A percentile compares a stretch with the other conserved stretches of the same genome.
phyloP scores from a whole-genome alignment of 1,140 invertebrate species.

The Ladona fulva region DNA sequence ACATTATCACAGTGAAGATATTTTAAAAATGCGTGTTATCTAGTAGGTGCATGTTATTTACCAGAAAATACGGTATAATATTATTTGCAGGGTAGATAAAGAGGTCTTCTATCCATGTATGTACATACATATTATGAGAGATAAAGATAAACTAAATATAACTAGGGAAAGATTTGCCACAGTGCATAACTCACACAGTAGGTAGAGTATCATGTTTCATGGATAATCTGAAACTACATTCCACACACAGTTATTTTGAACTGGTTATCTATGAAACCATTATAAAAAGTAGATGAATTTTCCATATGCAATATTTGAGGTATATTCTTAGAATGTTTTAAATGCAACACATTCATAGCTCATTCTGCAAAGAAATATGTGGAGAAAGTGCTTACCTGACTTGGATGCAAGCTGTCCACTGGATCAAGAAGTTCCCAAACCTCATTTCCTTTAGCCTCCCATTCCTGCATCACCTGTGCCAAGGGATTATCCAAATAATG shows the following conservation, averaged over 20 bases:
- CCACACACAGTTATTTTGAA: background rate
- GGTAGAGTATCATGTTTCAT: conserved; percentile 9
- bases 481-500: conserved; percentile 38
- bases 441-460: conserved; percentile 32
- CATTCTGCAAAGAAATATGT: background rate
- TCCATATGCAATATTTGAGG: background rate
- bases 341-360: background rate
- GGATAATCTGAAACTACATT: background rate
- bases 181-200: no score
- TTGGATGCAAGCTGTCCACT: conserved; percentile 44
- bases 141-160: no score
- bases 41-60: no score
- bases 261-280: background rate
- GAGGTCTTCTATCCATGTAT: no score
- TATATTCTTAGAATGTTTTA: no score
- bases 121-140: no score
- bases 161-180: no score
- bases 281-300: background rate
- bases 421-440: conserved; percentile 40
- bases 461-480: conserved; percentile 32
- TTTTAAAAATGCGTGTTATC: no score
- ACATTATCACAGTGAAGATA: no score
- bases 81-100: no score
- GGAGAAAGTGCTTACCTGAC: conserved; percentile 33
- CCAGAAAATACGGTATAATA: no score